Conservation (phyloP, 2,888 invertebrate genomes). For the Acronicta psi region DNA sequence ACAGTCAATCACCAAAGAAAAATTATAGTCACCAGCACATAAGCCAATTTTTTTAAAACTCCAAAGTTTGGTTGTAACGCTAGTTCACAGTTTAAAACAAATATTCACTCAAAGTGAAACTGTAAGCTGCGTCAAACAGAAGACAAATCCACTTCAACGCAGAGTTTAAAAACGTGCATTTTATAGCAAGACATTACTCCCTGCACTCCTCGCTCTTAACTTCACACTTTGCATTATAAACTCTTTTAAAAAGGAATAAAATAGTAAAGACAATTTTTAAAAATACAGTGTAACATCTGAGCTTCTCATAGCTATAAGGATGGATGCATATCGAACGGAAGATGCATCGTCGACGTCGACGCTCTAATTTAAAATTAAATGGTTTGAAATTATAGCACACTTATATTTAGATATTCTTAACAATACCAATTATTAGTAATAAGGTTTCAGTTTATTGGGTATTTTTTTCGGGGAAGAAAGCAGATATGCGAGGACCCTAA, state of each 20-base stretch:
- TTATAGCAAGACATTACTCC: constrained; percentile 49
- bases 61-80: background rate
- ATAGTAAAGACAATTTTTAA: constrained; percentile 43
- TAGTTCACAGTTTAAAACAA: constrained; percentile 22
- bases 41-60: background rate
- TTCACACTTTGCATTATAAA: constrained; percentile 52
- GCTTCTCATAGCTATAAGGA: constrained; percentile 14
- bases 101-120: constrained; percentile 12
- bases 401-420: no score
- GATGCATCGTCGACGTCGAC: no score
- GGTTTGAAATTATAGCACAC: no score
- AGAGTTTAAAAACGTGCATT: constrained; percentile 46
- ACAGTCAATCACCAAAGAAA: no score
- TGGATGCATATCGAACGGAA: no score
- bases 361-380: no score
- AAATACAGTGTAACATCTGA: constrained; percentile 17
- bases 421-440: no score
- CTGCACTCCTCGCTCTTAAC: constrained; percentile 45
- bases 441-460: no score
- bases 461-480: no score
- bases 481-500: no score
- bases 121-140: constrained; percentile 33
- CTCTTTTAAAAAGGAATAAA: constrained; percentile 49
- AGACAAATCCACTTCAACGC: constrained; percentile 32
- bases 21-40: background rate